A percentile compares a stretch with the other conserved stretches of the same genome.
Evolutionary conservation across 2,113 vertebrate species (phyloP).

Genomic region (Lampris megalopsis): DNA sequence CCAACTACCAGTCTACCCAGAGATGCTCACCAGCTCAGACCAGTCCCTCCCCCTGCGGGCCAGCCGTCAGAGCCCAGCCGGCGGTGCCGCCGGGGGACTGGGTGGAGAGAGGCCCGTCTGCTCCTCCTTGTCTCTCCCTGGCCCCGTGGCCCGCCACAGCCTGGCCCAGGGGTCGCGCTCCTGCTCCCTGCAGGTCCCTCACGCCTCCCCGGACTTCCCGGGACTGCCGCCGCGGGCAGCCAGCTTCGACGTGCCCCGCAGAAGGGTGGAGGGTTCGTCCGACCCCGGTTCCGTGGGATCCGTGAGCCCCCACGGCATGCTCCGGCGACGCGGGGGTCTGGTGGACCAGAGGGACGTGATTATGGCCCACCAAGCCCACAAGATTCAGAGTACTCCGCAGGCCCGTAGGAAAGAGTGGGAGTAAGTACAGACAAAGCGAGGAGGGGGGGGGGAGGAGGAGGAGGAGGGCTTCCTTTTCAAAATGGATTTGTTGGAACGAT

Average conservation of each 20-base stretch:
- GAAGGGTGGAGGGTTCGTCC: constrained; percentile 61
- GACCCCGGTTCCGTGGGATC: constrained; percentile 81
- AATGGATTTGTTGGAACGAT: constrained; percentile 49
- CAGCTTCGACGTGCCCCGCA: constrained; percentile 83
- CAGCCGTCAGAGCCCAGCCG: constrained; percentile 59
- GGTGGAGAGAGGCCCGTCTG: constrained; percentile 41
- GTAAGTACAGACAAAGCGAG: constrained; percentile 85
- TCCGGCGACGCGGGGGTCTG: constrained; percentile 89
- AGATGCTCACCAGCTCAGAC: constrained; percentile 84
- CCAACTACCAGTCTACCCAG: constrained; percentile 30
- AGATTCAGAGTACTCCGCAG: constrained; percentile 96
- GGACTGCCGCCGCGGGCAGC: constrained; percentile 80
- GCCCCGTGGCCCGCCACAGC: constrained; percentile 57
- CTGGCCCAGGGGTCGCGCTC: constrained; percentile 83
- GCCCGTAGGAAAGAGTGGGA: constrained; percentile 95
- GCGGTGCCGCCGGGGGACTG: constrained; percentile 65
- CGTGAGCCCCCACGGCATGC: constrained; percentile 87
- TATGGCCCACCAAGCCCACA: constrained; percentile 94
- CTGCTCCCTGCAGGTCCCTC: constrained; percentile 86
- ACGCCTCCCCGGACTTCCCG: constrained; percentile 72
- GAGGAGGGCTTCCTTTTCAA: constrained; percentile 31
- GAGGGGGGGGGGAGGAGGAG: constrained; percentile 18
- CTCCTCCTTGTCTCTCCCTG: constrained; percentile 86
- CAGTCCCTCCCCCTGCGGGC: constrained; percentile 77
- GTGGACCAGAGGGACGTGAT: constrained; percentile 94